Percentiles rank a stretch among this genome's conserved stretches.
These are phyloP conservation scores for Callyntrura sp. DNA, from an alignment of 2,888 invertebrate genomes.

Conservation along the genomic window DNA sequence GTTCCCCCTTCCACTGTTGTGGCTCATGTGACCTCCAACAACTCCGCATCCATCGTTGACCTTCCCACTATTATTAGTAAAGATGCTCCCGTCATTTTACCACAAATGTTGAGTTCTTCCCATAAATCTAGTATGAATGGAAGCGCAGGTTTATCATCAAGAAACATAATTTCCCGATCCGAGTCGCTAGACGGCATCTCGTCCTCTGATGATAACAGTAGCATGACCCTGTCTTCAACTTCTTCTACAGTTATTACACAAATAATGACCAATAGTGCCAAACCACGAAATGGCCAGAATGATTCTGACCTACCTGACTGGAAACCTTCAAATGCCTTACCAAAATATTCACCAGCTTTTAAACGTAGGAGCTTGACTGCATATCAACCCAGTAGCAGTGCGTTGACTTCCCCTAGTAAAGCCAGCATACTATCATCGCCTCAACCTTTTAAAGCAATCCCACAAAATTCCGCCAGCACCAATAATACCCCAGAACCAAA, in stretches of 20 bases:
- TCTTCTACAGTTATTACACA: slow-evolving; percentile 60
- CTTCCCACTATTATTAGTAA: slow-evolving; percentile 94
- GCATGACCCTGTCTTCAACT: slow-evolving; percentile 57
- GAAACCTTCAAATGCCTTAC: slow-evolving; percentile 85
- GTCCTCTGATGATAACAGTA: slow-evolving; percentile 66
- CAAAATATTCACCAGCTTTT: slow-evolving; percentile 93
- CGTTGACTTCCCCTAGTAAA: slow-evolving; percentile 40
- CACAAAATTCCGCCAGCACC: slow-evolving; percentile 84
- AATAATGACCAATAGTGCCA: slow-evolving; percentile 73
- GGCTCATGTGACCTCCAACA: slow-evolving; percentile 85
- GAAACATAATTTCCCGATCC: slow-evolving; percentile 75
- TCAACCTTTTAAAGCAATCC: slow-evolving; percentile 80
- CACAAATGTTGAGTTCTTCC: slow-evolving; percentile 58
- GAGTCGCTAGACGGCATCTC: slow-evolving; percentile 81
- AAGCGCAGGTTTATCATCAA: slow-evolving; percentile 24
- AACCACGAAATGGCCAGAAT: slow-evolving; percentile 77
- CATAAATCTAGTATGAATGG: slow-evolving; percentile 49
- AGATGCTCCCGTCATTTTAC: slow-evolving; percentile 87
- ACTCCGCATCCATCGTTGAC: slow-evolving; percentile 89
- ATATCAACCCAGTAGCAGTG: slow-evolving; percentile 85
- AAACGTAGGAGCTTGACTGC: slow-evolving; percentile 91
- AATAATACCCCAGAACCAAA: slow-evolving; percentile 85
- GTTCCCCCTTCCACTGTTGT: slow-evolving; percentile 40
- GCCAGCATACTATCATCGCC: slow-evolving; percentile 46
- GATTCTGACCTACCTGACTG: slow-evolving; percentile 84